Evolutionary conservation across 2,888 invertebrate species (phyloP), one percentile per base, ranked within the genome.

Genomic region (Diploptera punctata): DNA sequence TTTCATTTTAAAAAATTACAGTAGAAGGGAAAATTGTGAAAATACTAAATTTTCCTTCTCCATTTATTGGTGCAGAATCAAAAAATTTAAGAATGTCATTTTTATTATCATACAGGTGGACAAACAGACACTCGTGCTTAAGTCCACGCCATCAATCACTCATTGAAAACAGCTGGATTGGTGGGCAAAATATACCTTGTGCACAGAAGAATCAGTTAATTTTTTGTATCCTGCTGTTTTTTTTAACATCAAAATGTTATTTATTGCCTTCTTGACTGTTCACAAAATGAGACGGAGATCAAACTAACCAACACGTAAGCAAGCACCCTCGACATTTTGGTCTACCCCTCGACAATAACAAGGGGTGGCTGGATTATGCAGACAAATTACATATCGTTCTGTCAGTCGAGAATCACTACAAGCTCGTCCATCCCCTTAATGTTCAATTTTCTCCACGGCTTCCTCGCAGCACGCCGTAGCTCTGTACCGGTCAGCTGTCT

Each of bases 381-480:
- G n/a, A 29, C n/a, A 29, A 13, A 24, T 65, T 65, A 65, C 65
- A 43, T 29, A 19, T 71, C 69, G 65, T 47, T 71, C 62, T 78
- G 82, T 84, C 83, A 84, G 80, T 84, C 84, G 75, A 84, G 80
- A 73, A 84, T 82, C 54, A 84, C 83, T 70, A 84, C 83, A 82
- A 83, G 81, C 74, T 84, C 84, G 74, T 84, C 81, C 72, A 83
- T 80, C 54, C 81, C 80, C 74, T 79, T 79, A 13, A 80, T 76
- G 61, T 80, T 79, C 76, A 91, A 83, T 81, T 87, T 87, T 80
- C 91, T 87, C 91, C 93, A 94, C 13, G 95, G 95, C 81, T 94
- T 94, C 76, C 95, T 89, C 54, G 95, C 95, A 75, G 93, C 93
- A 80, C 94, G 88, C 80, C 94, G 88, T 80, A 95, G 85, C 82